Percentiles rank a stretch among this genome's conserved stretches.
phyloP scores from a whole-genome alignment of 37 sponge, comb jelly and placozoan species.

The Haliclona indistincta region DNA sequence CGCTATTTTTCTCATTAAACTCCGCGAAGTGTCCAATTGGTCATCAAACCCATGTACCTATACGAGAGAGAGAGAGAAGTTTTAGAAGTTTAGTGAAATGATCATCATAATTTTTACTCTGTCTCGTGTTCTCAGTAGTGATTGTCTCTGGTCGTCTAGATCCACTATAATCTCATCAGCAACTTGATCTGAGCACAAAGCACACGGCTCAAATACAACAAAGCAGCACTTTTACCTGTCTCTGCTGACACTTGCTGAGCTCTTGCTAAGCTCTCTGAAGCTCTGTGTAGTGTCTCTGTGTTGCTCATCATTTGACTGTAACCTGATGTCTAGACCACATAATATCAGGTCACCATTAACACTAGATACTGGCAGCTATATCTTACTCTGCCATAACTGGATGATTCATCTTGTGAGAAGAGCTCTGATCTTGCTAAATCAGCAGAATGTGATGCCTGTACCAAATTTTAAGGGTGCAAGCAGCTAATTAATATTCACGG shows the following conservation, averaged over 20 bases:
- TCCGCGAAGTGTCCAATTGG: constrained; percentile 35
- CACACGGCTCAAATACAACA: neutral
- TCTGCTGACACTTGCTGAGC: constrained; percentile 66
- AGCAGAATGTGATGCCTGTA: too few species aligned
- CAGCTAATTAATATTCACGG: too few species aligned
- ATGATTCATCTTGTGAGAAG: too few species aligned
- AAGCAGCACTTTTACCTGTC: constrained; percentile 30
- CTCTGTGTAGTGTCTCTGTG: constrained; percentile 45
- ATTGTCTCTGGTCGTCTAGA: constrained; percentile 50
- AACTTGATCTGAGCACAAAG: constrained; percentile 36
- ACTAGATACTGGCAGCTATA: too few species aligned
- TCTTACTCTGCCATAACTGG: too few species aligned
- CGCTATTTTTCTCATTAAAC: constrained; percentile 47
- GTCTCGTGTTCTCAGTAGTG: constrained; percentile 57
- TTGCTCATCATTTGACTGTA: constrained; percentile 44
- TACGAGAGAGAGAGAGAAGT: neutral
- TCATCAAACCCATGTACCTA: constrained; percentile 50
- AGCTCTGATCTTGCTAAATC: too few species aligned
- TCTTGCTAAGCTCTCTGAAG: constrained; percentile 51
- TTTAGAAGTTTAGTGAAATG: neutral
- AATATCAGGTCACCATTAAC: too few species aligned
- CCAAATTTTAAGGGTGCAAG: too few species aligned
- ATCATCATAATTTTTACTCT: constrained; percentile 27
- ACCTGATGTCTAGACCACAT: too few species aligned
- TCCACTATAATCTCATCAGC: constrained; percentile 54